Conservation (phyloP, 2,797 vertebrate species). For the Parotocinclus haroldoi region DNA sequence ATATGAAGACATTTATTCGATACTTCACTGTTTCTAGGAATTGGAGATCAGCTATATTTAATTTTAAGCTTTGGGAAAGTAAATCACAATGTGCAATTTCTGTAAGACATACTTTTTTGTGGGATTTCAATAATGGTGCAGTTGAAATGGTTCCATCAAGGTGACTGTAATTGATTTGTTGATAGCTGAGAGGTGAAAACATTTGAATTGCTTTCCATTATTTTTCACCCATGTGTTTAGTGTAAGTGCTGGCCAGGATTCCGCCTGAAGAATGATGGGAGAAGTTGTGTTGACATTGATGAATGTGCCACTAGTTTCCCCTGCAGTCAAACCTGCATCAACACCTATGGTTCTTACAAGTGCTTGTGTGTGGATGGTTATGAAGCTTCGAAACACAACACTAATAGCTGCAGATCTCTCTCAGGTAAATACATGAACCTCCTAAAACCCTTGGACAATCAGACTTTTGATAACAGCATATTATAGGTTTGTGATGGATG, state of each 20-base stretch:
- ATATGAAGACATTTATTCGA: too few species aligned
- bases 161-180: slow-evolving; percentile 2
- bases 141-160: neutral
- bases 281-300: slow-evolving; percentile 90
- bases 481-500: too few species aligned
- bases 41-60: too few species aligned
- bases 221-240: slow-evolving; percentile 61
- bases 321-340: slow-evolving; percentile 96
- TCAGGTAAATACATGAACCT: slow-evolving; percentile 73
- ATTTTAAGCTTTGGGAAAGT: too few species aligned
- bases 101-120: too few species aligned
- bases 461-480: too few species aligned
- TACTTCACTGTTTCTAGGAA: too few species aligned
- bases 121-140: neutral
- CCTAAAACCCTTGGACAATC: too few species aligned
- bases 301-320: slow-evolving; percentile 90
- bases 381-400: slow-evolving; percentile 80
- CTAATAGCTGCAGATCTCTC: slow-evolving; percentile 88
- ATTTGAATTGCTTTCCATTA: slow-evolving; percentile 5
- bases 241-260: slow-evolving; percentile 99
- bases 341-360: slow-evolving; percentile 93
- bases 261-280: slow-evolving; percentile 91
- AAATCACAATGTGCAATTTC: too few species aligned
- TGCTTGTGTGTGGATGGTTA: slow-evolving; percentile 93
- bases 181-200: slow-evolving; percentile 18